Evolutionary conservation across 2,113 vertebrate species (phyloP).

Genomic region (Antennarius striatus): DNA sequence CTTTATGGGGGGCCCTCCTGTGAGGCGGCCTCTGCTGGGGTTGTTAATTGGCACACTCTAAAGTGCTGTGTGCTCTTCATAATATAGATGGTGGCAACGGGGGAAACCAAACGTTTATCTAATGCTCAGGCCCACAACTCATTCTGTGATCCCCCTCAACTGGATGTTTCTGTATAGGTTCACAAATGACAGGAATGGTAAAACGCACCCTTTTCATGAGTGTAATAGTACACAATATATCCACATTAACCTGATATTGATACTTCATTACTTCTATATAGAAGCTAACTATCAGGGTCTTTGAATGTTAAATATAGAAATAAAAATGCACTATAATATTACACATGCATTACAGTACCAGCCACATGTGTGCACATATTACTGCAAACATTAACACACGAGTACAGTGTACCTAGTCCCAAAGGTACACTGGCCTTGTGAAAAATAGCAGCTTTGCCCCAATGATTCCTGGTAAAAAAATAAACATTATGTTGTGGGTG

Average conservation of each 20-base stretch:
- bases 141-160: slow-evolving; percentile 15
- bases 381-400: slow-evolving; percentile 27
- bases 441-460: slow-evolving; percentile 46
- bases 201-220: slow-evolving; percentile 2
- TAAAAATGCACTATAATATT: neutral
- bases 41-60: slow-evolving; percentile 82
- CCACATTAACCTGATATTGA: neutral
- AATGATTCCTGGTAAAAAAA: slow-evolving; percentile 59
- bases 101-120: slow-evolving; percentile 75
- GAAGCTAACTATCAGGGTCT: neutral
- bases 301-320: neutral
- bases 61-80: slow-evolving; percentile 78
- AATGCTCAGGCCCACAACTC: slow-evolving; percentile 43
- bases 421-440: slow-evolving; percentile 29
- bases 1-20: slow-evolving; percentile 80
- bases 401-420: slow-evolving; percentile 20
- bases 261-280: neutral
- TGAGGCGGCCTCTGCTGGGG: slow-evolving; percentile 73
- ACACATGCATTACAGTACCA: neutral
- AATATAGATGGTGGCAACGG: slow-evolving; percentile 68
- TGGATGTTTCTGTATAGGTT: slow-evolving; percentile 8
- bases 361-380: neutral
- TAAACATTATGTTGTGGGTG: slow-evolving; percentile 25
- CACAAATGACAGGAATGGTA: slow-evolving; percentile 1
- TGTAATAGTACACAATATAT: neutral